Base-by-base conservation (phyloP, 2,888 invertebrate genomes). In the Mythimna pallens region DNA sequence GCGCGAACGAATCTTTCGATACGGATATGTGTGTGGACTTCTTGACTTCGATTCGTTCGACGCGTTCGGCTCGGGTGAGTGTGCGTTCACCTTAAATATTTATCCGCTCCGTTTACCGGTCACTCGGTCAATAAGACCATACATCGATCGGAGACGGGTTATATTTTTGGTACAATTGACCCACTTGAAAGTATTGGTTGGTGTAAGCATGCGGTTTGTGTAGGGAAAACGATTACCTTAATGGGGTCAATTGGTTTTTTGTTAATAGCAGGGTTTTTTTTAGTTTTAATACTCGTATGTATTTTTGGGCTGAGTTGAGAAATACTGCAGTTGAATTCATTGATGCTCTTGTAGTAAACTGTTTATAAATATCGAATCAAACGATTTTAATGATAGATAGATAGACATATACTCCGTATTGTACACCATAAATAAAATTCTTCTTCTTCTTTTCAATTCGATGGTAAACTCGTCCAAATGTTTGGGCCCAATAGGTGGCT, bases 61-160 rank as follows among this genome's bases (percentile, higher is more conserved):
- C 36, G 36, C 36, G 9, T 36, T 36, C 36, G 36, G 36, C 36
- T 36, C 36, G 9, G 1, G 10, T 0, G 9, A 36, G 36, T 36
- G 36, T 36, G 36, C 36, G 36, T 36, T 36, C 9, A 9, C 43
- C 43, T 43, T 43, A 43, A 43, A 71, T 57, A 47, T 72, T 76
- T 79, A 71, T 84, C 77, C 72, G 72, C 57, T 36, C 59, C 69
- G 78, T 40, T 73, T 58, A 65, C 25, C 77, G 86, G 86, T 84
- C 79, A 85, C 70, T 86, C 86, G 86, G 86, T 81, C 86, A 86
- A 81, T 84, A 71, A 58, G 78, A 72, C 68, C 81, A 68, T 67
- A 76, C 76, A 65, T 64, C 68, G 76, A 74, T 66, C 68, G 65
- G 34, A 65, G 61, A 61, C 70, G 69, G 85, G 84, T 84, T 84